These are phyloP conservation scores for Microctonus hyperodae DNA, from an alignment of 2,888 invertebrate species.

Conservation along the genomic window DNA sequence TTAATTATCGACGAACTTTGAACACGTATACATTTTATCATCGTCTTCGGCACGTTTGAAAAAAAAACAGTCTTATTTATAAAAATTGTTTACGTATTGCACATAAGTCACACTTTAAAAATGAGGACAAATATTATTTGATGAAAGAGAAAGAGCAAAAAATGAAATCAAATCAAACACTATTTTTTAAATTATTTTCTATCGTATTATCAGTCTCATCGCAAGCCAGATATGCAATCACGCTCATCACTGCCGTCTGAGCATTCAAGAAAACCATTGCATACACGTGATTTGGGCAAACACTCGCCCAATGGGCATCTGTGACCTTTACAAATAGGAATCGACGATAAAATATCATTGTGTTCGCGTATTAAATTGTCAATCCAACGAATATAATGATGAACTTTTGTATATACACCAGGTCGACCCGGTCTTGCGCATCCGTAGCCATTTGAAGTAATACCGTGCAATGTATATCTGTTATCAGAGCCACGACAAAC, in stretches of 20 bases:
- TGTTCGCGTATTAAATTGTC: conserved; percentile 66
- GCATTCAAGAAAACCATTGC: conserved; percentile 81
- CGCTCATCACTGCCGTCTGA: conserved; percentile 78
- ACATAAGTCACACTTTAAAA: not conserved
- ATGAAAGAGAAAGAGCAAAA: not conserved
- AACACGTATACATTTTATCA: not conserved
- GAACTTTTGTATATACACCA: conserved; percentile 82
- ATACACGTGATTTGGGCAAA: conserved; percentile 73
- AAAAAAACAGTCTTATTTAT: not conserved
- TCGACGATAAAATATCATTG: conserved; percentile 44
- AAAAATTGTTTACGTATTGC: conserved; percentile 7
- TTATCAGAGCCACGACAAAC: conserved; percentile 74
- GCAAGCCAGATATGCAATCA: conserved; percentile 63
- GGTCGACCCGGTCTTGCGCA: conserved; percentile 81
- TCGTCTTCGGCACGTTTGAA: not conserved
- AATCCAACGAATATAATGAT: conserved; percentile 78
- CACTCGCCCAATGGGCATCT: conserved; percentile 81
- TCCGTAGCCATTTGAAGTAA: conserved; percentile 83
- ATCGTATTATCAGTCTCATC: conserved; percentile 23
- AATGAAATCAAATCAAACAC: not conserved
- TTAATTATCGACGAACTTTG: not conserved
- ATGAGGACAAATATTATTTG: conserved; percentile 3
- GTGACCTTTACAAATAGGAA: conserved; percentile 69
- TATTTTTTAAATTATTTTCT: not conserved
- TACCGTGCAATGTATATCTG: conserved; percentile 61